These are phyloP conservation scores for Lapara coniferarum DNA, from an alignment of 2,888 invertebrate species.

Conservation along the genomic window DNA sequence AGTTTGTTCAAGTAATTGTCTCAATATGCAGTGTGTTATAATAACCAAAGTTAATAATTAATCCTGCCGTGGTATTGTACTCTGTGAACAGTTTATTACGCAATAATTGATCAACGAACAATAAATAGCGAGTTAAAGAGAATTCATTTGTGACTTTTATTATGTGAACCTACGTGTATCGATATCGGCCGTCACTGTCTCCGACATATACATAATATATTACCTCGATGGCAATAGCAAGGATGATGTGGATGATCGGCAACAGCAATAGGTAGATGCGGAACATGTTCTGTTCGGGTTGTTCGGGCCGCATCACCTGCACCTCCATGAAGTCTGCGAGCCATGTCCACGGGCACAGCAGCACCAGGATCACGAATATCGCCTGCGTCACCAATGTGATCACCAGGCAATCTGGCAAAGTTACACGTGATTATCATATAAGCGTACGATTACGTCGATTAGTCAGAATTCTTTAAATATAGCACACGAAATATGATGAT, in stretches of 20 bases:
- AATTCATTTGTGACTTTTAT: no score
- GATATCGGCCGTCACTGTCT: no score
- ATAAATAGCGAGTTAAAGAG: no score
- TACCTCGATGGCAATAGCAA: slow-evolving; percentile 86
- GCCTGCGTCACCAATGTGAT: slow-evolving; percentile 81
- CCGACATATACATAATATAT: slow-evolving; percentile 32
- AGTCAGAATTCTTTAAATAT: no score
- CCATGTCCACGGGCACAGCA: slow-evolving; percentile 81
- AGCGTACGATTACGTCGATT: slow-evolving; percentile 24
- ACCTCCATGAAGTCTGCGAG: slow-evolving; percentile 84
- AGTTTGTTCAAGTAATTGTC: no score
- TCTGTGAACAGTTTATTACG: no score
- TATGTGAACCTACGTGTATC: no score
- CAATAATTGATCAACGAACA: no score
- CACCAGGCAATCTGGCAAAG: slow-evolving; percentile 84
- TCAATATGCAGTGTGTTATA: no score
- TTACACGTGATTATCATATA: slow-evolving; percentile 27
- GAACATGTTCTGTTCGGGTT: slow-evolving; percentile 74
- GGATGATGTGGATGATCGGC: slow-evolving; percentile 82
- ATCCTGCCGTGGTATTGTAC: no score
- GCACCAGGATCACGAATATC: slow-evolving; percentile 81
- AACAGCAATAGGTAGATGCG: slow-evolving; percentile 82
- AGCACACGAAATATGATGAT: no score
- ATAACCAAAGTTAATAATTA: no score
- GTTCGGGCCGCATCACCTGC: slow-evolving; percentile 56